Percentiles rank a stretch among this genome's conserved stretches.
These are phyloP conservation scores for Catharus bicknelli DNA, from an alignment of 2,113 vertebrate genomes.

Conservation along the genomic window DNA sequence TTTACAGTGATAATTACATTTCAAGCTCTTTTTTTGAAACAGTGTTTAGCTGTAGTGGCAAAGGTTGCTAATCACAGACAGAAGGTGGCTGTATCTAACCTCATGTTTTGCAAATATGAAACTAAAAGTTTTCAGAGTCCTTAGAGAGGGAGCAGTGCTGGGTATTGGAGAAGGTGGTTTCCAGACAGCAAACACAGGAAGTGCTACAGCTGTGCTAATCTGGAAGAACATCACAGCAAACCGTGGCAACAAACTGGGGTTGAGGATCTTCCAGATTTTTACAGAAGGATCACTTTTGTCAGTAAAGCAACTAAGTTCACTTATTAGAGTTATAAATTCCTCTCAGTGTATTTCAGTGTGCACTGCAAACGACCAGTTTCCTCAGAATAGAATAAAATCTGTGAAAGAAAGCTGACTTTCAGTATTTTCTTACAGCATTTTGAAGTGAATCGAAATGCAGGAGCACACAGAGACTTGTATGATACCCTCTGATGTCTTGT, in stretches of 20 bases:
- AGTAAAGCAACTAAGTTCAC: background rate
- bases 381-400: background rate
- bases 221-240: slow-evolving; percentile 10
- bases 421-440: background rate
- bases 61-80: background rate
- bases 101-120: background rate
- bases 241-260: background rate
- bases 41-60: background rate
- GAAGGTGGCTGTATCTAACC: background rate
- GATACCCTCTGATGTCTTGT: background rate
- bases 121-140: background rate
- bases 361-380: background rate
- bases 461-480: background rate
- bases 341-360: background rate
- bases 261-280: background rate
- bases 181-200: slow-evolving; percentile 11
- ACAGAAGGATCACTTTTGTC: background rate
- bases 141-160: background rate
- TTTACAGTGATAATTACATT: background rate
- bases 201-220: background rate
- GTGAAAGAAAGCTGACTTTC: background rate
- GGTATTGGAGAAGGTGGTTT: background rate
- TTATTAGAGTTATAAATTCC: background rate
- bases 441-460: background rate
- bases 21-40: background rate